These are phyloP conservation scores for Bruchidius siliquastri DNA, from an alignment of 2,888 invertebrate genomes.

Conservation along the genomic window DNA sequence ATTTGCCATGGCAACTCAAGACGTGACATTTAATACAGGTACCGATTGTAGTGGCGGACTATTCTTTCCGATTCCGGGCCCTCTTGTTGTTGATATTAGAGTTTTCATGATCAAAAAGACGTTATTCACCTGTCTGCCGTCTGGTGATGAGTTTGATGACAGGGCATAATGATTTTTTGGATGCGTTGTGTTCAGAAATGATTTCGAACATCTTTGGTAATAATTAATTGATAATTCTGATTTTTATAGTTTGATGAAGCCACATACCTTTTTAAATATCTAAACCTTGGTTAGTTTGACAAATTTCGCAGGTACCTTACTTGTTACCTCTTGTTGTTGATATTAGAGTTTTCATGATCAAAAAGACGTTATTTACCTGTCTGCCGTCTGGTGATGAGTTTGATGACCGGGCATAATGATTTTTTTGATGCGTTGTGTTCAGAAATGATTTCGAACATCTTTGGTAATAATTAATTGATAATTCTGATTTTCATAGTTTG, in stretches of 20 bases:
- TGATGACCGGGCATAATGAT: neutral
- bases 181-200: neutral
- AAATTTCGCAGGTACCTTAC: too few species aligned
- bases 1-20: neutral
- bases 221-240: too few species aligned
- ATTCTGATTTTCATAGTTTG: too few species aligned
- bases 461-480: too few species aligned
- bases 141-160: neutral
- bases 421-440: neutral
- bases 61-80: neutral
- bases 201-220: too few species aligned
- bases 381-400: neutral
- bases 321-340: neutral
- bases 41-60: neutral
- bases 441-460: too few species aligned
- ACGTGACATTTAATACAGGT: neutral
- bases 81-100: neutral
- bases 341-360: neutral
- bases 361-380: neutral
- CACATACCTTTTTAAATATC: too few species aligned
- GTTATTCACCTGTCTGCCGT: neutral
- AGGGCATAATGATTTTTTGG: neutral
- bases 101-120: neutral
- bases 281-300: too few species aligned
- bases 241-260: too few species aligned